A percentile compares a stretch with the other conserved stretches of the same genome.
Evolutionary conservation across 2,797 vertebrate species (phyloP).

Genomic region (Lerista edwardsae): DNA sequence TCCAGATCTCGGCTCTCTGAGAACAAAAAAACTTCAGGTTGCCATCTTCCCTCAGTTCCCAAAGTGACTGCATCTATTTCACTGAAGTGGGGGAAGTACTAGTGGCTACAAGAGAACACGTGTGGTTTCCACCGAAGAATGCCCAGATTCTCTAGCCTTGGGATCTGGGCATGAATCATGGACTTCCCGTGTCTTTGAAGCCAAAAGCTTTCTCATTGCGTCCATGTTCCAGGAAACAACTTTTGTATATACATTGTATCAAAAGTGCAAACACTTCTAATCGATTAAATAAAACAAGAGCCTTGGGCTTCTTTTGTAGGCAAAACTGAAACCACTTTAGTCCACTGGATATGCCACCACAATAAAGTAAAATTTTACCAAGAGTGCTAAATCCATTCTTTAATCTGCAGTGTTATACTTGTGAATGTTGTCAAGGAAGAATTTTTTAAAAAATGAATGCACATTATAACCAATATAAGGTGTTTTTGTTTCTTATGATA

Average conservation of each 20-base stretch:
- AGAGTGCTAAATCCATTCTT: not conserved
- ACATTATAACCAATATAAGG: not conserved
- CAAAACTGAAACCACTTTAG: not conserved
- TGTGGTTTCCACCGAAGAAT: not conserved
- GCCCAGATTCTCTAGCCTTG: not conserved
- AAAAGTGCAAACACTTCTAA: not conserved
- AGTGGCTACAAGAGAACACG: not conserved
- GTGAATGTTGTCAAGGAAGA: not conserved
- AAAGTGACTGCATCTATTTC: not conserved
- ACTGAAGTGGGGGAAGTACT: conserved; percentile 7
- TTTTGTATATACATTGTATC: not conserved
- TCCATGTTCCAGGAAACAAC: not conserved
- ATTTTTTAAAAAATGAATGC: not conserved
- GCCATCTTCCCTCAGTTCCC: conserved; percentile 16
- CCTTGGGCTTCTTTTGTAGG: not conserved
- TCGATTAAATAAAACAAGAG: not conserved
- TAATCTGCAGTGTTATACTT: not conserved
- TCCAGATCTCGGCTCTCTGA: conserved; percentile 42
- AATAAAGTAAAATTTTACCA: conserved; percentile 12
- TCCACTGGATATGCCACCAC: not conserved
- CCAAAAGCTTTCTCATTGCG: not conserved
- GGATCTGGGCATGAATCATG: not conserved
- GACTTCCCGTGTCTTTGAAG: not conserved
- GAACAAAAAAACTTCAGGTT: conserved; percentile 34
- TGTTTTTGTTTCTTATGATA: conserved; percentile 7